phyloP scores from a whole-genome alignment of 1,140 invertebrate genomes.

The Hypothenemus hampei region DNA sequence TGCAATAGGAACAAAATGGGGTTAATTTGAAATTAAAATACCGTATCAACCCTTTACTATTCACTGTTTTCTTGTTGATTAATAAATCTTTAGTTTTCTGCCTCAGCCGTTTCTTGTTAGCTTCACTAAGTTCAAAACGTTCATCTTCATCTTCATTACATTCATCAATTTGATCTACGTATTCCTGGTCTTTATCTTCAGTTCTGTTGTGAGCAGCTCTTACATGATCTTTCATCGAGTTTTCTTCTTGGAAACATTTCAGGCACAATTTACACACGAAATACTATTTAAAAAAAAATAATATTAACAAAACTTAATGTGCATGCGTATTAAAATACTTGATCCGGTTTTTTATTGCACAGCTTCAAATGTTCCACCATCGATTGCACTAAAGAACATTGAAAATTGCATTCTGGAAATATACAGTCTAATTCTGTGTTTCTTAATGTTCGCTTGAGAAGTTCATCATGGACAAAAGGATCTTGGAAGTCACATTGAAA shows the following conservation, averaged over 20 bases:
- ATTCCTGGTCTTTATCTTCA: slow-evolving; percentile 15
- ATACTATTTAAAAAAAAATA: slow-evolving; percentile 15
- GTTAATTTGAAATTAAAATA: too few species aligned
- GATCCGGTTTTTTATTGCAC: slow-evolving; percentile 30
- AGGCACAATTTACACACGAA: slow-evolving; percentile 22
- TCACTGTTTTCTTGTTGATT: not conserved
- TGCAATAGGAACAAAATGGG: too few species aligned
- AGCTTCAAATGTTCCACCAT: slow-evolving; percentile 30
- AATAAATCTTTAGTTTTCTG: not conserved
- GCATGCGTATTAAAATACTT: slow-evolving; percentile 16
- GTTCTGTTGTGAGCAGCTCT: slow-evolving; percentile 19
- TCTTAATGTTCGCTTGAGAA: slow-evolving; percentile 11
- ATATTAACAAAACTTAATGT: not conserved
- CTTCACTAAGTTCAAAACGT: not conserved
- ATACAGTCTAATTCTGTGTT: slow-evolving; percentile 19
- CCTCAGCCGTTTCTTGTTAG: not conserved
- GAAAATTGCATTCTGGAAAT: slow-evolving; percentile 29
- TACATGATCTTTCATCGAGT: slow-evolving; percentile 27
- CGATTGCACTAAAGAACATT: slow-evolving; percentile 5
- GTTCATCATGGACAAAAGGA: slow-evolving; percentile 2
- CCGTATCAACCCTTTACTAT: too few species aligned
- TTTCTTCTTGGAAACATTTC: slow-evolving; percentile 6
- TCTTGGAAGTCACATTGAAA: slow-evolving; percentile 19
- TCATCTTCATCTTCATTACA: not conserved
- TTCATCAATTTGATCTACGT: slow-evolving; percentile 16